Evolutionary conservation across 2,113 vertebrate genomes (phyloP).

Genomic region (Antechinus stuartii): DNA sequence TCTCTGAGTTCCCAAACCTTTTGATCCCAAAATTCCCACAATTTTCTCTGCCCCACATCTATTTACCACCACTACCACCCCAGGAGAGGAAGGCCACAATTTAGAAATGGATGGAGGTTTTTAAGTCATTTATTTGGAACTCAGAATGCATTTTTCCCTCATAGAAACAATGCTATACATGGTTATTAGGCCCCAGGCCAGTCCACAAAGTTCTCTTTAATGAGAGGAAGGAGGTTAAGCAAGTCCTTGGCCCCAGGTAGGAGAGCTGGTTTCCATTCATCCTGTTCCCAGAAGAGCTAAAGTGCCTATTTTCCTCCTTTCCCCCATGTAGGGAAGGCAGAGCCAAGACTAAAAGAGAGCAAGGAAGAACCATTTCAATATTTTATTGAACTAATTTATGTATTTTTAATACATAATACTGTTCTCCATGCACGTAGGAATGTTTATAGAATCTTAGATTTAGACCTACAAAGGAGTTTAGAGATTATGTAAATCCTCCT

Average conservation of each 20-base stretch:
- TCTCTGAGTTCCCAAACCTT: too few relatives aligned
- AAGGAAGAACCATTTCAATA: not conserved
- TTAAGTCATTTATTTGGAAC: not conserved
- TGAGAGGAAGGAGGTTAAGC: constrained; percentile 11
- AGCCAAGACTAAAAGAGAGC: not conserved
- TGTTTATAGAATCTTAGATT: not conserved
- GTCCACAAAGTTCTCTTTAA: constrained; percentile 1
- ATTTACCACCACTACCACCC: not conserved
- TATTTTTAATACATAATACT: not conserved
- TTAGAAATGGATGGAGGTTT: constrained; percentile 1
- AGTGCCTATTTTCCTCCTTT: not conserved
- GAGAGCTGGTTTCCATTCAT: not conserved
- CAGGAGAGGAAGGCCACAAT: not conserved
- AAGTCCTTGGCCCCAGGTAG: not conserved
- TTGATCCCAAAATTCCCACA: too few relatives aligned
- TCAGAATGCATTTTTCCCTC: not conserved
- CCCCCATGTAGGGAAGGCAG: not conserved
- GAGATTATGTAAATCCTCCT: not conserved
- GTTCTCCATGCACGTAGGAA: not conserved
- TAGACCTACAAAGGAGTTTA: not conserved
- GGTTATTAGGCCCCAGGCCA: not conserved
- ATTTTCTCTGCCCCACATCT: not conserved
- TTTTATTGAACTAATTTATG: not conserved
- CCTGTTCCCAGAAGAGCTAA: constrained; percentile 12
- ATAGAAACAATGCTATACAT: not conserved